Conservation (phyloP, 2,888 invertebrate species). For the Caenorhabditis sp. region DNA sequence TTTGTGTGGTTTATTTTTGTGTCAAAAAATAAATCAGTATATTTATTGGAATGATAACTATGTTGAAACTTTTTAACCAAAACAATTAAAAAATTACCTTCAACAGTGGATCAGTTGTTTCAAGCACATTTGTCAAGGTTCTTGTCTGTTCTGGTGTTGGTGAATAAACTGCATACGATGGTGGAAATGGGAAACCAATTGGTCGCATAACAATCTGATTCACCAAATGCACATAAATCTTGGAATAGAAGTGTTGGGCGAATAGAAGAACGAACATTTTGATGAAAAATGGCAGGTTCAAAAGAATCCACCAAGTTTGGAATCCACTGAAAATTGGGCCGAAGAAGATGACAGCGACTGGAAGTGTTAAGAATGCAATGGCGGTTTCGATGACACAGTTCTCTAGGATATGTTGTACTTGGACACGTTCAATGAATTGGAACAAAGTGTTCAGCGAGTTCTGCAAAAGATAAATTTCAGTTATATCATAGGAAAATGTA, state of each 20-base stretch:
- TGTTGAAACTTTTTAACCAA: too few relatives aligned
- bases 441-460: slow-evolving; percentile 17
- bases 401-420: background rate
- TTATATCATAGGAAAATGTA: background rate
- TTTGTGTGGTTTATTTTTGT: too few relatives aligned
- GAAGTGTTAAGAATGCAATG: slow-evolving; percentile 8
- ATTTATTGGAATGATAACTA: too few relatives aligned
- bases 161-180: slow-evolving; percentile 41
- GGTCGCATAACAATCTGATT: slow-evolving; percentile 53
- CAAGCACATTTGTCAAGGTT: slow-evolving; percentile 50
- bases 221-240: slow-evolving; percentile 31
- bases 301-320: slow-evolving; percentile 29
- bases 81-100: too few relatives aligned
- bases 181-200: slow-evolving; percentile 49
- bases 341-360: slow-evolving; percentile 9
- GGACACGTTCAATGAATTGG: slow-evolving; percentile 5
- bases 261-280: slow-evolving; percentile 22
- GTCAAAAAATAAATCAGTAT: too few relatives aligned
- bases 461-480: slow-evolving; percentile 23
- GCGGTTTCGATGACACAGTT: slow-evolving; percentile 14
- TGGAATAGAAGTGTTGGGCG: slow-evolving; percentile 30
- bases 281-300: slow-evolving; percentile 30
- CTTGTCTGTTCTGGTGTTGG: slow-evolving; percentile 52
- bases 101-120: slow-evolving; percentile 35
- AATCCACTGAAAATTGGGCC: slow-evolving; percentile 41